Conservation (phyloP, 2,888 invertebrate genomes). For the Napeogenes sylphis region DNA sequence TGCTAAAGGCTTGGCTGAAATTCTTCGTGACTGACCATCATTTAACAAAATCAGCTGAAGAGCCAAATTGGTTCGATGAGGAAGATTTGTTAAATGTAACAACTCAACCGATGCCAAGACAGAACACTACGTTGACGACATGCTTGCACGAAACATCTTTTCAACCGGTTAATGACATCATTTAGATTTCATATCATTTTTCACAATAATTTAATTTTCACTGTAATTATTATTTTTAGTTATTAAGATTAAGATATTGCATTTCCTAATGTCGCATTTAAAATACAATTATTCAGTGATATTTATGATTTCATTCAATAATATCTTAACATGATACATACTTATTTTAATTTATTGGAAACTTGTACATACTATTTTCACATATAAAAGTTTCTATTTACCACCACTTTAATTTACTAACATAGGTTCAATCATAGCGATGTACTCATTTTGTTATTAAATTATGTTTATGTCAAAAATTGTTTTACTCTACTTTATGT, state of each 20-base stretch:
- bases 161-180: slow-evolving; percentile 73
- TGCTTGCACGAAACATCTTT: slow-evolving; percentile 63
- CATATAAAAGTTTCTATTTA: background rate
- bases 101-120: slow-evolving; percentile 62
- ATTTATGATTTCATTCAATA: no score
- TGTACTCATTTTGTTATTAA: slow-evolving; percentile 25
- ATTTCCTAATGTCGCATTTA: slow-evolving; percentile 19
- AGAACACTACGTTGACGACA: slow-evolving; percentile 52
- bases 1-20: slow-evolving; percentile 77
- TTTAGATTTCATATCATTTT: slow-evolving; percentile 50
- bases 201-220: slow-evolving; percentile 42
- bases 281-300: background rate
- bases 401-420: background rate
- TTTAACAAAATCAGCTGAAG: slow-evolving; percentile 70
- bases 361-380: no score
- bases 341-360: no score
- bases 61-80: slow-evolving; percentile 69
- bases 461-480: slow-evolving; percentile 32
- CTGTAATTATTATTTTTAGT: slow-evolving; percentile 31
- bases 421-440: background rate
- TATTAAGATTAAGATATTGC: slow-evolving; percentile 4
- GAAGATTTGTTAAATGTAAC: slow-evolving; percentile 56
- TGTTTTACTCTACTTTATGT: slow-evolving; percentile 31
- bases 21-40: slow-evolving; percentile 76
- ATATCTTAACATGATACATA: no score